Base-by-base conservation (phyloP, 2,888 invertebrate genomes). In the Gasteruption jaculator region DNA sequence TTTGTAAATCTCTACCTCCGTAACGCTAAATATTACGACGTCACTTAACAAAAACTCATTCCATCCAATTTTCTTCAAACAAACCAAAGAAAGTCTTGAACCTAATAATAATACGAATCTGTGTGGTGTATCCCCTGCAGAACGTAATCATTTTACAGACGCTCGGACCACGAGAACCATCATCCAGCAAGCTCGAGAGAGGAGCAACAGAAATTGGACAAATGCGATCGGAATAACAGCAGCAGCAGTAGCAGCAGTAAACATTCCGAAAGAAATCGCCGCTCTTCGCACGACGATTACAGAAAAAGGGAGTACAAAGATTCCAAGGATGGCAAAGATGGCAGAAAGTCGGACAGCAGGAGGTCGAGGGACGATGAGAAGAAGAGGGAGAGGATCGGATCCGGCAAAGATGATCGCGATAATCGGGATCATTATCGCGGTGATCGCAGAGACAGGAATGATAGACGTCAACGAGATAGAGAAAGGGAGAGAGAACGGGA, bases 101-200 rank as follows among this genome's bases (percentile, higher is more conserved):
- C 56, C 58, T 51, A 63, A 59, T 68, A 70, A 70, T 70, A 70
- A 70, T 64, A 61, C 61, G 61, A 65, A 69, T 69, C 70, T 70
- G 70, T 64, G 62, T 70, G 70, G 70, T 70, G 62, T 62, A 68
- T n/a, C 60, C 69, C 66, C 68, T 68, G 68, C 70, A 71, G 70
- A 70, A 68, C 65, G 65, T 71, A 71, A 69, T 69, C 63, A 59
- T 71, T 68, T 71, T 70, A 70, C 70, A 71, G 70, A 68, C 62
- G 63, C 61, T 41, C 59, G 53, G 65, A 66, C 49, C 53, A 61
- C 50, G 67, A 65, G 38, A 60, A 58, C n/a, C n/a, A n/a, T 42
- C 56, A 61, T 41, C 48, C 64, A 36, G 52, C 61, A 36, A 60
- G 50, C 48, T 52, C 59, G 18, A 64, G 60, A 20, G 65, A 66